phyloP scores from a whole-genome alignment of 2,113 vertebrate species.

The Echinops telfairi region DNA sequence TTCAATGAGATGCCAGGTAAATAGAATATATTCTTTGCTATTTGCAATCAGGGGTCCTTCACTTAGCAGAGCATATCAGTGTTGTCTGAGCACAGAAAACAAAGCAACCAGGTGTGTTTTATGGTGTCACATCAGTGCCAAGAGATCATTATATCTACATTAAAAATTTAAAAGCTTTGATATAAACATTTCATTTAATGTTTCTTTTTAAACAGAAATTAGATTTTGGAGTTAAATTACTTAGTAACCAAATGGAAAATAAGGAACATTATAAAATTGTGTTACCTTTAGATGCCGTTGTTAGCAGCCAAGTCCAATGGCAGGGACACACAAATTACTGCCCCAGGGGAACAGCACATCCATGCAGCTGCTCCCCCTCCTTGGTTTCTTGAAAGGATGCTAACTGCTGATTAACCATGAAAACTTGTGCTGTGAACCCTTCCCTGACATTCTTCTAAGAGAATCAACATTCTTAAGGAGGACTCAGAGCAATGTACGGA shows the following conservation, averaged over 20 bases:
- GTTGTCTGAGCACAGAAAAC: background rate
- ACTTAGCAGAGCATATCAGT: background rate
- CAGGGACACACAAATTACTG: slow-evolving; percentile 53
- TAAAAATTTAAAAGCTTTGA: background rate
- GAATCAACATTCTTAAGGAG: slow-evolving; percentile 48
- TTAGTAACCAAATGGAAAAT: slow-evolving; percentile 65
- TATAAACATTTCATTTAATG: background rate
- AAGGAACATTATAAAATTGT: slow-evolving; percentile 52
- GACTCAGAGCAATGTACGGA: slow-evolving; percentile 2
- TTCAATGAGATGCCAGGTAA: background rate
- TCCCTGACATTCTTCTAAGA: slow-evolving; percentile 61
- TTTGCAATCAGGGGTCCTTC: background rate
- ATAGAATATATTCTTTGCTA: background rate
- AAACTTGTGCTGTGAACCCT: slow-evolving; percentile 69
- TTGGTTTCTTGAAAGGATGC: slow-evolving; percentile 64
- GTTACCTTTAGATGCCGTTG: slow-evolving; percentile 33
- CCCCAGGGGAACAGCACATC: slow-evolving; percentile 30
- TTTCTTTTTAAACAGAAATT: slow-evolving; percentile 43
- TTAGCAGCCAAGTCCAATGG: slow-evolving; percentile 64
- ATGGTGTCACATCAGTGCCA: background rate
- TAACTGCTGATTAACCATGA: slow-evolving; percentile 77
- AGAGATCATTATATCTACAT: background rate
- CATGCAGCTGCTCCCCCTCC: slow-evolving; percentile 66
- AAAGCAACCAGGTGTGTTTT: background rate
- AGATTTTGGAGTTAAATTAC: slow-evolving; percentile 55